These are phyloP conservation scores for Ifrita kowaldi DNA, from an alignment of 2,113 vertebrate genomes.

Conservation along the genomic window DNA sequence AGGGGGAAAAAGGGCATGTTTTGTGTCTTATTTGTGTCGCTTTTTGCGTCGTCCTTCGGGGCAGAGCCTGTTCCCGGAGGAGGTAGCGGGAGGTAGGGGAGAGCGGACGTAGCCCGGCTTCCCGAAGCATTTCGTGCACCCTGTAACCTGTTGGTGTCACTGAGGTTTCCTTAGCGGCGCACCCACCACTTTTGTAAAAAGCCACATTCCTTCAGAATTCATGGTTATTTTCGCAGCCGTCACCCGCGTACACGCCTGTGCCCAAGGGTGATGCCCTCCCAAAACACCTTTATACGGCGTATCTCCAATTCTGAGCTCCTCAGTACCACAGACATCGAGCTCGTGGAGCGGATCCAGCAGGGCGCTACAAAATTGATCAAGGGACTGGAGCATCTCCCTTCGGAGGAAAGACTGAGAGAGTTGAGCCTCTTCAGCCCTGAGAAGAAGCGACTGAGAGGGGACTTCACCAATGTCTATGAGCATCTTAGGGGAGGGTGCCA, in stretches of 20 bases:
- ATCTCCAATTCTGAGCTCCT: not conserved
- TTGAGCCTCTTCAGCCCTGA: not conserved
- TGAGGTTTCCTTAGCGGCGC: not conserved
- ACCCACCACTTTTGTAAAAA: not conserved
- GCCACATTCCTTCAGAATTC: not conserved
- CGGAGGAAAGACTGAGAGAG: not conserved
- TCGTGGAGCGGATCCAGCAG: not conserved
- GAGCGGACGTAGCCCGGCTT: not conserved
- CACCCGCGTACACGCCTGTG: too few species aligned
- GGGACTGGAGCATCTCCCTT: not conserved
- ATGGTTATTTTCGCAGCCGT: not conserved
- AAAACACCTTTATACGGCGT: not conserved
- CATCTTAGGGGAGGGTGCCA: not conserved
- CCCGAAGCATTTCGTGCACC: rapidly evolving
- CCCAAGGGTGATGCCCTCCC: not conserved
- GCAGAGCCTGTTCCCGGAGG: rapidly evolving
- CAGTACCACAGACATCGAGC: not conserved
- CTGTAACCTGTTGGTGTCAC: rapidly evolving
- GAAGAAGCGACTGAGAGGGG: not conserved
- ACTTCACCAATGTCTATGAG: not conserved
- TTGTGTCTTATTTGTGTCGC: not conserved
- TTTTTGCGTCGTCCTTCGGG: rapidly evolving
- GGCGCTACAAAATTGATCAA: too few species aligned
- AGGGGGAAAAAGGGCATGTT: rapidly evolving
- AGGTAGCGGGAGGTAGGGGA: too few species aligned